Base-by-base conservation (phyloP, 2,113 vertebrate species). In the Odobenus rosmarus region DNA sequence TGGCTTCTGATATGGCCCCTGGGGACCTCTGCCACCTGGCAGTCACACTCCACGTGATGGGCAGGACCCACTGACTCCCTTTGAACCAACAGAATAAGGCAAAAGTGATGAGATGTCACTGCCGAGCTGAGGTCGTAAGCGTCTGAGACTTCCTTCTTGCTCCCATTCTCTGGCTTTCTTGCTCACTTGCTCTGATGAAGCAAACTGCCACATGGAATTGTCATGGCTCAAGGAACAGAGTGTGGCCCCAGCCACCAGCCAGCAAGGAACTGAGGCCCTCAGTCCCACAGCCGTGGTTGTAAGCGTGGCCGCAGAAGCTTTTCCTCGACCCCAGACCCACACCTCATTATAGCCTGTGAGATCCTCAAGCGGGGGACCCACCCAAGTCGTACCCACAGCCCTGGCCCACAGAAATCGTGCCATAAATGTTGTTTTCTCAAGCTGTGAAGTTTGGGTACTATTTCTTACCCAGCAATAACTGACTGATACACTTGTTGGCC, bases 81-180 rank as follows among this genome's bases (percentile, higher is more conserved):
- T 46, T 18, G 59, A 46, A 61, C 7, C 24, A 18, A 59, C 4
- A 72, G 24, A 69, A 49, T 11, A 19, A 77, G 18, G 19, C 24
- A 15, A 81, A 36, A 51, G 6, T 19, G 7, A 61, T 36, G n/a
- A 49, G 7, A 42, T 26, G 46, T 13, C n/a, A 39, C 24, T n/a
- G n/a, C n/a, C 3, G 0, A 12, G 53, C 36, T 6, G 7, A 14
- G 31, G 39, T 4, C 19, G 31, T 13, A 19, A 26, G 26, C 5
- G 1, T 26, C 53, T 8, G 1, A 23, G 57, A 36, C 15, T 19
- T 51, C 31, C 1, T 1, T 13, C 51, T 28, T 1, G 79, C 8
- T 69, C 61, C 39, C 18, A 3, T n/a, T 12, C 46, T 79, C 49
- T 69, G 62, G 51, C 64, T 51, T 23, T n/a, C 36, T 31, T 36